A percentile compares a stretch with the other conserved stretches of the same genome.
Conservation (phyloP, 2,113 vertebrate species). For the cattle (Bos taurus) region ARS-UCD2.0 NC_037355.1:5728001-5728500, state of each 20-base stretch:
- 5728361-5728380: neutral
- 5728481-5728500: neutral
- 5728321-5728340: neutral
- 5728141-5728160: neutral
- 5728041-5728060: neutral
- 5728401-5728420: neutral
- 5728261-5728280: neutral
- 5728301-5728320: neutral
- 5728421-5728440: neutral
- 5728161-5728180: neutral
- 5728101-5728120: neutral
- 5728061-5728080: neutral
- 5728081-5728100: neutral
- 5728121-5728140: neutral
- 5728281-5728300: neutral
- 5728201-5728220: neutral
- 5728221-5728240: neutral
- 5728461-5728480: neutral
- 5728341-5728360: neutral
- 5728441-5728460: neutral
- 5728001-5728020: neutral
- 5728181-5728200: neutral
- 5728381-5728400: neutral
- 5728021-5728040: neutral
- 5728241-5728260: neutral